A percentile compares a stretch with the other conserved stretches of the same genome.
Evolutionary conservation across 2,888 invertebrate genomes (phyloP).

Genomic region (Troglohyphantes excavatus): DNA sequence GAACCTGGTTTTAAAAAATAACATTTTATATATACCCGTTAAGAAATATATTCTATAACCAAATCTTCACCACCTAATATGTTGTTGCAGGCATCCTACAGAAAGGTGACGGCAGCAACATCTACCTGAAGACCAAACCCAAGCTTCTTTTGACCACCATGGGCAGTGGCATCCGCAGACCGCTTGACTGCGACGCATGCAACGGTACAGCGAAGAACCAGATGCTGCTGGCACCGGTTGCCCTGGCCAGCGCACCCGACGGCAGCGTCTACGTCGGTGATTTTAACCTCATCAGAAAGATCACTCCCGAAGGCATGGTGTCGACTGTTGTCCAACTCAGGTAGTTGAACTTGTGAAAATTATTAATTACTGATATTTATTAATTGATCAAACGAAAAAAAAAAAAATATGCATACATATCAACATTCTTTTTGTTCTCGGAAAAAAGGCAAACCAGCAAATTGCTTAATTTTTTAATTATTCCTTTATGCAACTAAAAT

Average conservation of each 20-base stretch:
- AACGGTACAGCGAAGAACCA: slow-evolving; percentile 89
- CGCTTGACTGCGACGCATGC: slow-evolving; percentile 89
- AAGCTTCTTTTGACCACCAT: slow-evolving; percentile 90
- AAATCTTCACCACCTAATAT: background rate
- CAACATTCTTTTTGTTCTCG: too few relatives aligned
- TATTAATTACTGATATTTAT: too few relatives aligned
- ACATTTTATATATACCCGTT: too few relatives aligned
- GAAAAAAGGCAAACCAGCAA: too few relatives aligned
- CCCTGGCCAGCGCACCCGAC: slow-evolving; percentile 96
- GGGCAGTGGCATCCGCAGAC: slow-evolving; percentile 94
- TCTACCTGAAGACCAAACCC: slow-evolving; percentile 93
- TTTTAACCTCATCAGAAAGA: slow-evolving; percentile 95
- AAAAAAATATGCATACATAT: too few relatives aligned
- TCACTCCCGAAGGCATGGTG: slow-evolving; percentile 94
- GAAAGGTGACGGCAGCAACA: slow-evolving; percentile 97
- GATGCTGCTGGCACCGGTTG: slow-evolving; percentile 94
- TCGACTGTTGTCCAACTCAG: slow-evolving; percentile 93
- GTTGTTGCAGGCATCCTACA: slow-evolving; percentile 89
- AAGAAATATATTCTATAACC: too few relatives aligned
- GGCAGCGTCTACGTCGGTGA: slow-evolving; percentile 98
- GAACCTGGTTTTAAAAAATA: too few relatives aligned
- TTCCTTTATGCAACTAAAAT: too few relatives aligned
- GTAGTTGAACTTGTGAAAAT: too few relatives aligned
- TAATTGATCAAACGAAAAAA: too few relatives aligned
- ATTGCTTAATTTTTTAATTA: too few relatives aligned